These are phyloP conservation scores for Malacoctenus gilli DNA, from an alignment of 2,797 vertebrate species.

Conservation along the genomic window DNA sequence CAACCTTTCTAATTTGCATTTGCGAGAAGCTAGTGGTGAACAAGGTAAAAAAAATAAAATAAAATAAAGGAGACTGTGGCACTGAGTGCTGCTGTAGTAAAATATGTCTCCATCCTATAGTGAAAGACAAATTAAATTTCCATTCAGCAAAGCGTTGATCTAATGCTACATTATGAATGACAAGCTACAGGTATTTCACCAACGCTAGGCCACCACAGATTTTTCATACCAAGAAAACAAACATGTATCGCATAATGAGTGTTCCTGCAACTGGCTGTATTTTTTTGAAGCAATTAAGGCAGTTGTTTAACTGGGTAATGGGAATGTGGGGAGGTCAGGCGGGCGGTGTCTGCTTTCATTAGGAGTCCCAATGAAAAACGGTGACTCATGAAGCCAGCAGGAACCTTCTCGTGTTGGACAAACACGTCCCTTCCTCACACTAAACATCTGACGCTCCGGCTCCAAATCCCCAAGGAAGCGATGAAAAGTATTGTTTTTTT, in stretches of 20 bases:
- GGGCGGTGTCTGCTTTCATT: conserved; percentile 65
- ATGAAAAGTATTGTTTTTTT: conserved; percentile 19
- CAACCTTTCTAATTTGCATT: conserved; percentile 69
- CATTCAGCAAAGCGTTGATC: conserved; percentile 28
- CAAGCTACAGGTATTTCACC: conserved; percentile 22
- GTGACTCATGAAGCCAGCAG: conserved; percentile 62
- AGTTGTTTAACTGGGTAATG: conserved; percentile 66
- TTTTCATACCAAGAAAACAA: conserved; percentile 43
- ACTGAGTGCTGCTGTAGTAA: conserved; percentile 22
- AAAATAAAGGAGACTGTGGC: no score
- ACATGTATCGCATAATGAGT: conserved; percentile 48
- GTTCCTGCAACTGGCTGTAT: conserved; percentile 46
- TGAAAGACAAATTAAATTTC: conserved; percentile 35
- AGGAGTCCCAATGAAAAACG: conserved; percentile 57
- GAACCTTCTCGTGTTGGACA: conserved; percentile 33
- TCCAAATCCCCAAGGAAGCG: conserved; percentile 24
- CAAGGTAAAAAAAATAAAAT: conserved; percentile 58
- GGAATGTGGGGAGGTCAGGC: conserved; percentile 62
- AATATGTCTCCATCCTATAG: conserved; percentile 32
- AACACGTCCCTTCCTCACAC: conserved; percentile 31
- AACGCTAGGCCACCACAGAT: conserved; percentile 6
- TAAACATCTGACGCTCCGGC: conserved; percentile 30
- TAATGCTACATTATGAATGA: conserved; percentile 42
- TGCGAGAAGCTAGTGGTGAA: conserved; percentile 52
- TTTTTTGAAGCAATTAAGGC: conserved; percentile 67